Evolutionary conservation across 1,140 invertebrate genomes (phyloP).

Genomic region (Drosophila paulistorum): DNA sequence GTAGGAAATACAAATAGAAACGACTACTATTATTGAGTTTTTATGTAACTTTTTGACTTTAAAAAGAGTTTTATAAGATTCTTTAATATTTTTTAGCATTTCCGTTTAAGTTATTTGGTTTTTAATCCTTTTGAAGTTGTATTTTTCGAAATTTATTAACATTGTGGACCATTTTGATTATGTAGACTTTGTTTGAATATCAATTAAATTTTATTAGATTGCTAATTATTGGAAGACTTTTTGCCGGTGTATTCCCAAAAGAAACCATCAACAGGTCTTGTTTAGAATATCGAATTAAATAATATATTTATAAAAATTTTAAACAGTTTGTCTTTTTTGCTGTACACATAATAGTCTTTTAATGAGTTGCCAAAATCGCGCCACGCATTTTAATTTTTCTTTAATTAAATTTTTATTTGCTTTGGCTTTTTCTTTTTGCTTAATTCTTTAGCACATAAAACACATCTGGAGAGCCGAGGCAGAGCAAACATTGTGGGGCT

Average conservation of each 20-base stretch:
- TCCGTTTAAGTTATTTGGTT: no score
- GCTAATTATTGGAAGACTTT: not conserved
- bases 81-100: no score
- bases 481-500: slow-evolving; percentile 30
- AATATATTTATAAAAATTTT: slow-evolving; percentile 8
- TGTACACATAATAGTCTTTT: slow-evolving; percentile 39
- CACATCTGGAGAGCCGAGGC: slow-evolving; percentile 45
- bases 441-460: slow-evolving; percentile 39
- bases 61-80: no score
- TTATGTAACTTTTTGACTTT: no score
- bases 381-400: slow-evolving; percentile 32
- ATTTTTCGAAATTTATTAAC: no score
- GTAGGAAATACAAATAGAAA: no score
- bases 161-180: no score
- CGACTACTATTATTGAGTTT: no score
- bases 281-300: slow-evolving; percentile 1
- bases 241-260: slow-evolving; percentile 7
- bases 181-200: no score
- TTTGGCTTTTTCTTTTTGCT: slow-evolving; percentile 1
- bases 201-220: no score
- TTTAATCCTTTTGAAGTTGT: no score
- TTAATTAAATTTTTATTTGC: slow-evolving; percentile 9
- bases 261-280: slow-evolving; percentile 38
- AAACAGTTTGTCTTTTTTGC: slow-evolving; percentile 8
- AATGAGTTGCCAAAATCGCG: slow-evolving; percentile 35